Evolutionary conservation across 2,888 invertebrate genomes (phyloP).

Genomic region (Ichneumoninae sp.): DNA sequence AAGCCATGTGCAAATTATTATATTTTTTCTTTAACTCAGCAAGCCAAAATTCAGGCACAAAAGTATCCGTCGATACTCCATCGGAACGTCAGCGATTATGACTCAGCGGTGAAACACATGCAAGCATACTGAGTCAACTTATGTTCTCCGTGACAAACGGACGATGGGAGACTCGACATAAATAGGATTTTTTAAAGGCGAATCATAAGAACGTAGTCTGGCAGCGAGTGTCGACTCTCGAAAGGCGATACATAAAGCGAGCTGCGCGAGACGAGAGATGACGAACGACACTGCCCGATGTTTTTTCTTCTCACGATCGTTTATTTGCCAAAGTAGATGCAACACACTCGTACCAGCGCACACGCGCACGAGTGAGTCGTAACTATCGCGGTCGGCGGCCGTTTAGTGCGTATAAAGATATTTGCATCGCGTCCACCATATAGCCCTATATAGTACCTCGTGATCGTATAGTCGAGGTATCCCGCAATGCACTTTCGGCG

Average conservation of each 20-base stretch:
- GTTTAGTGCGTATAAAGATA: conserved; percentile 58
- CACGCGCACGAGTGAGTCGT: conserved; percentile 38
- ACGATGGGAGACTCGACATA: neutral
- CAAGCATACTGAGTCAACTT: neutral
- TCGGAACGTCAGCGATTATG: conserved; percentile 15
- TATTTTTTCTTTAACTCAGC: too few relatives aligned
- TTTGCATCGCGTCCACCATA: conserved; percentile 48
- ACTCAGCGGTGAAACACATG: conserved; percentile 24
- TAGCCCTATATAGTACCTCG: neutral
- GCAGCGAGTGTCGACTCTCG: conserved; percentile 11
- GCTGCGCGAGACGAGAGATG: conserved; percentile 35
- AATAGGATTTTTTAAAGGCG: conserved; percentile 1
- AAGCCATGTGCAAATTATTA: too few relatives aligned
- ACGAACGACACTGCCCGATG: conserved; percentile 27
- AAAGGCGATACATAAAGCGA: conserved; percentile 2
- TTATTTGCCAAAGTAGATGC: conserved; percentile 27
- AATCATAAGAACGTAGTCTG: conserved; percentile 18
- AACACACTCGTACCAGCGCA: neutral
- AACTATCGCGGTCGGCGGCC: conserved; percentile 47
- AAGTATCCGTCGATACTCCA: neutral
- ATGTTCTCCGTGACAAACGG: neutral
- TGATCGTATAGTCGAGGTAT: conserved; percentile 24
- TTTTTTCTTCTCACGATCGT: conserved; percentile 9
- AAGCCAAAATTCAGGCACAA: too few relatives aligned
- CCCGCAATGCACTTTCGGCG: conserved; percentile 45